These are phyloP conservation scores for Patella pellucida DNA, from an alignment of 2,888 invertebrate species.

Conservation along the genomic window DNA sequence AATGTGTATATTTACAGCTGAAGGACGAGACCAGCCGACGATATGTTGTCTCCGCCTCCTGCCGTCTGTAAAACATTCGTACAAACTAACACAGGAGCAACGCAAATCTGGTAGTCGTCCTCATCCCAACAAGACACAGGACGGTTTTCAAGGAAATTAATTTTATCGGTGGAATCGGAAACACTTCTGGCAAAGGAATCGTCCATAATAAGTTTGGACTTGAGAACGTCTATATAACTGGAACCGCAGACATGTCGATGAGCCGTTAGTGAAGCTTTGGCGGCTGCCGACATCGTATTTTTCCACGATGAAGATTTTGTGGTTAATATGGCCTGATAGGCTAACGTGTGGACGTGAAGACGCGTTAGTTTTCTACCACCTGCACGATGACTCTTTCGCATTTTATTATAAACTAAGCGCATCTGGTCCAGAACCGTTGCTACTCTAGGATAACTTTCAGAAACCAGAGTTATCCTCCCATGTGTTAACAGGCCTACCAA, in stretches of 20 bases:
- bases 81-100: slow-evolving; percentile 88
- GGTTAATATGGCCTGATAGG: slow-evolving; percentile 87
- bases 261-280: slow-evolving; percentile 86
- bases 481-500: slow-evolving; percentile 79
- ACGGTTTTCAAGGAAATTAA: slow-evolving; percentile 78
- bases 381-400: slow-evolving; percentile 47
- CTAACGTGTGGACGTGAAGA: slow-evolving; percentile 87
- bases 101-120: slow-evolving; percentile 79
- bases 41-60: slow-evolving; percentile 90
- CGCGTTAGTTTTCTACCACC: slow-evolving; percentile 77
- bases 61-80: slow-evolving; percentile 85
- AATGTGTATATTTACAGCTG: slow-evolving; percentile 62
- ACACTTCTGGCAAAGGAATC: slow-evolving; percentile 85
- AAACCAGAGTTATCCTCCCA: slow-evolving; percentile 81
- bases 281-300: slow-evolving; percentile 83
- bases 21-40: slow-evolving; percentile 84
- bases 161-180: slow-evolving; percentile 74
- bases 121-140: slow-evolving; percentile 90
- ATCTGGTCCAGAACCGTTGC: slow-evolving; percentile 86
- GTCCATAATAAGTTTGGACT: slow-evolving; percentile 80
- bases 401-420: slow-evolving; percentile 77
- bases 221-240: slow-evolving; percentile 74
- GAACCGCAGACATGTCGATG: slow-evolving; percentile 86
- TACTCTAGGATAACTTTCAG: slow-evolving; percentile 85
- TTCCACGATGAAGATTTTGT: slow-evolving; percentile 80